These are phyloP conservation scores for Sisyra nigra DNA, from an alignment of 2,888 invertebrate genomes.

Conservation along the genomic window DNA sequence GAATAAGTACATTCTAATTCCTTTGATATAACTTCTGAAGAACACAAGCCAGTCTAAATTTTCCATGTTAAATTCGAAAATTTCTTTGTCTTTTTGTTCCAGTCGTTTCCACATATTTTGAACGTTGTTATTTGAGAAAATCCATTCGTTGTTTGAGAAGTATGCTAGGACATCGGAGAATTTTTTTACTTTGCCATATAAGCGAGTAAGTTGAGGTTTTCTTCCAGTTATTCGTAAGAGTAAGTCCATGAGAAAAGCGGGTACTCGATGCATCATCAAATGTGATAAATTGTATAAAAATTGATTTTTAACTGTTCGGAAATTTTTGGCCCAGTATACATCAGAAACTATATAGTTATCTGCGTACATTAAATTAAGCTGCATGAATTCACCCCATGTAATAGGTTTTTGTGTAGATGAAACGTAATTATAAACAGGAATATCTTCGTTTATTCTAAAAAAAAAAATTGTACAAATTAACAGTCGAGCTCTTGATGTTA, in stretches of 20 bases:
- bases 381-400: slow-evolving; percentile 57
- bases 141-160: slow-evolving; percentile 60
- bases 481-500: too few relatives aligned
- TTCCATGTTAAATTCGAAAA: slow-evolving; percentile 59
- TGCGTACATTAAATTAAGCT: slow-evolving; percentile 33
- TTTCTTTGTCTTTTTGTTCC: slow-evolving; percentile 28
- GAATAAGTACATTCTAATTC: slow-evolving; percentile 57
- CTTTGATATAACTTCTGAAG: slow-evolving; percentile 50
- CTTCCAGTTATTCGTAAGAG: slow-evolving; percentile 26
- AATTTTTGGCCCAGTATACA: slow-evolving; percentile 31
- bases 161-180: slow-evolving; percentile 55
- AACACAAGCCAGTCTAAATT: slow-evolving; percentile 56
- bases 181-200: slow-evolving; percentile 66
- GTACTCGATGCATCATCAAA: slow-evolving; percentile 40
- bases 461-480: slow-evolving; percentile 4
- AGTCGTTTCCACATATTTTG: slow-evolving; percentile 37
- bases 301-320: slow-evolving; percentile 18
- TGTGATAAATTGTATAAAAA: slow-evolving; percentile 27
- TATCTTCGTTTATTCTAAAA: slow-evolving; percentile 11
- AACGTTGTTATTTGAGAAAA: slow-evolving; percentile 48
- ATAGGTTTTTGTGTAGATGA: slow-evolving; percentile 65
- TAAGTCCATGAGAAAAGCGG: slow-evolving; percentile 41
- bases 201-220: slow-evolving; percentile 43
- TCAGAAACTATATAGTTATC: slow-evolving; percentile 32
- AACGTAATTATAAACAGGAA: slow-evolving; percentile 69